Percentiles rank a stretch among this genome's conserved stretches.
phyloP scores from a whole-genome alignment of 2,113 vertebrate genomes.

The Rhinogobius similis region DNA sequence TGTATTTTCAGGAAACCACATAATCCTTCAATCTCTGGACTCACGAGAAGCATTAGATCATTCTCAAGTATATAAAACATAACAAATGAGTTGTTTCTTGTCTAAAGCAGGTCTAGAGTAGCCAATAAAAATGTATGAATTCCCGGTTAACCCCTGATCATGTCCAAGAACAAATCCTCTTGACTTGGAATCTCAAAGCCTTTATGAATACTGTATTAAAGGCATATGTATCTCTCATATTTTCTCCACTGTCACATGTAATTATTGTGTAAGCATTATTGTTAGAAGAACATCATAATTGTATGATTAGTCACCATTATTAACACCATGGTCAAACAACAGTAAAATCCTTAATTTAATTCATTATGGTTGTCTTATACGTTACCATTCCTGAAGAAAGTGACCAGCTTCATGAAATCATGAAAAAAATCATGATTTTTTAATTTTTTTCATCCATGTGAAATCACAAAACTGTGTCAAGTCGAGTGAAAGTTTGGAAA shows the following conservation, averaged over 20 bases:
- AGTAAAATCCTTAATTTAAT: too few relatives aligned
- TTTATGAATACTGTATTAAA: not conserved
- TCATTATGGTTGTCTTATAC: too few relatives aligned
- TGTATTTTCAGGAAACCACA: not conserved
- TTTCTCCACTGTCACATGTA: not conserved
- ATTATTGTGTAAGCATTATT: too few relatives aligned
- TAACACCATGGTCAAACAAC: too few relatives aligned
- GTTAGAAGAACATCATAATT: not conserved
- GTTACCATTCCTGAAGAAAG: too few relatives aligned
- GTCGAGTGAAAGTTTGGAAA: too few relatives aligned
- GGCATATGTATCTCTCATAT: not conserved
- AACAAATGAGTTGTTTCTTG: not conserved
- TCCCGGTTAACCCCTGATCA: conserved; percentile 10
- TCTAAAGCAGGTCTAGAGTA: not conserved
- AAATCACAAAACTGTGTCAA: too few relatives aligned
- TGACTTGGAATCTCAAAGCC: not conserved
- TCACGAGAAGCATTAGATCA: conserved; percentile 9
- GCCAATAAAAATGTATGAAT: conserved; percentile 18
- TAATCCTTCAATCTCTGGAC: not conserved
- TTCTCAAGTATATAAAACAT: conserved; percentile 1
- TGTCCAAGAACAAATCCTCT: conserved; percentile 22
- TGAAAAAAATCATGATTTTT: too few relatives aligned
- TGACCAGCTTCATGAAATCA: too few relatives aligned
- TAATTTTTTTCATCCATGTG: too few relatives aligned
- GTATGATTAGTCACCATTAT: too few relatives aligned